Percentiles rank a stretch among this genome's conserved stretches.
These are phyloP conservation scores for Manduca sexta DNA, from an alignment of 1,140 invertebrate genomes.

Conservation along the genomic window DNA sequence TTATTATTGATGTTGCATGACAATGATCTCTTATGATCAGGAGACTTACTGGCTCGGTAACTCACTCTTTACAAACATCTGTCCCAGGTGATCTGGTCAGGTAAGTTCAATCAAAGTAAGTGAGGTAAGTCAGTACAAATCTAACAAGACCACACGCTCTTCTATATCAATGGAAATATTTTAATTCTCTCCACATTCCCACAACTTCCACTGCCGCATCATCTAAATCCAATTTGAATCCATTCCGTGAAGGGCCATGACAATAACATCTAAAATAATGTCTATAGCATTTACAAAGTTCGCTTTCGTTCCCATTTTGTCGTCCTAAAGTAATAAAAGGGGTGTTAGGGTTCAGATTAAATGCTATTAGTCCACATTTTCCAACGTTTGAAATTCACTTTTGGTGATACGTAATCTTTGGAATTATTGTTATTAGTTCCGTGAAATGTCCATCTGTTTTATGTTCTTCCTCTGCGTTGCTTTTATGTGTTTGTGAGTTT, in stretches of 20 bases:
- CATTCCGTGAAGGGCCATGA: slow-evolving; percentile 19
- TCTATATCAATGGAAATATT: too few relatives aligned
- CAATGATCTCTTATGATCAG: too few relatives aligned
- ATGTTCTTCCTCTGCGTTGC: too few relatives aligned
- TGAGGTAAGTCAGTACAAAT: too few relatives aligned
- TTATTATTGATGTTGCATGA: too few relatives aligned
- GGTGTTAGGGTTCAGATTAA: slow-evolving; percentile 16
- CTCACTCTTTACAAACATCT: too few relatives aligned
- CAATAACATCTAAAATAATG: slow-evolving; percentile 32
- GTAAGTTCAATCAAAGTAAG: too few relatives aligned
- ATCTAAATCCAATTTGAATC: slow-evolving; percentile 12
- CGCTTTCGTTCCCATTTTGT: slow-evolving; percentile 24
- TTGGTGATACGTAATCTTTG: not conserved
- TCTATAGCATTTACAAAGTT: slow-evolving; percentile 31
- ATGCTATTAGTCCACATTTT: slow-evolving; percentile 11
- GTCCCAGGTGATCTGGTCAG: too few relatives aligned
- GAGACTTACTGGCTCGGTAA: too few relatives aligned
- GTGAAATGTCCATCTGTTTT: not conserved
- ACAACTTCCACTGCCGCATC: slow-evolving; percentile 7
- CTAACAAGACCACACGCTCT: too few relatives aligned
- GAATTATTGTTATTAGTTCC: not conserved
- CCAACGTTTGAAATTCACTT: slow-evolving; percentile 9
- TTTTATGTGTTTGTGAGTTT: too few relatives aligned
- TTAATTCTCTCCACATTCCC: too few relatives aligned
- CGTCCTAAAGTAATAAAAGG: slow-evolving; percentile 21